Conservation (phyloP, 2,113 vertebrate species). For the Xiphophorus couchianus region DNA sequence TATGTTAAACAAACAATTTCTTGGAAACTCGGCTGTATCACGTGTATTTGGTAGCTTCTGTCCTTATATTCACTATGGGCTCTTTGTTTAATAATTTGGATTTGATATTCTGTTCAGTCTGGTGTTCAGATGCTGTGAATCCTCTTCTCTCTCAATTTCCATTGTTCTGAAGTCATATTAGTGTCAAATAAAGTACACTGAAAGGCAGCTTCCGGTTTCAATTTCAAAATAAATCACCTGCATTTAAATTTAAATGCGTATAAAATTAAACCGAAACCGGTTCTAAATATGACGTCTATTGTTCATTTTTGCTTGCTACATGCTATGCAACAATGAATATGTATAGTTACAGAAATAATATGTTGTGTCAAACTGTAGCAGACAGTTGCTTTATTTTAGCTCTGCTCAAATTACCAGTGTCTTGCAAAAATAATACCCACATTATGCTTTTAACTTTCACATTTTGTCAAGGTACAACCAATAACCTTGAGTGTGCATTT, state of each 20-base stretch:
- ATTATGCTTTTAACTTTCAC: too few relatives aligned
- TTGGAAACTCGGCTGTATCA: background rate
- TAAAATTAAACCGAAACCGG: background rate
- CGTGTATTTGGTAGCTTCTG: too few relatives aligned
- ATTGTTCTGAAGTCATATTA: slow-evolving; percentile 66
- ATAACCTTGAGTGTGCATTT: background rate
- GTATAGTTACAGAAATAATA: too few relatives aligned
- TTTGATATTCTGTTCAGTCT: slow-evolving; percentile 4
- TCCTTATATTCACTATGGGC: background rate
- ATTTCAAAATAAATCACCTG: slow-evolving; percentile 52
- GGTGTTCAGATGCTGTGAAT: slow-evolving; percentile 20
- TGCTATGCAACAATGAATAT: background rate
- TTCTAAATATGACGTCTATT: background rate
- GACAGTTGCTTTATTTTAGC: too few relatives aligned
- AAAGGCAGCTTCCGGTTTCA: slow-evolving; percentile 23
- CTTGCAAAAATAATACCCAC: too few relatives aligned
- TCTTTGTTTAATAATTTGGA: background rate
- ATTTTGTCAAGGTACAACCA: background rate
- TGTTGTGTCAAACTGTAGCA: too few relatives aligned
- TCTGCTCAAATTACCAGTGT: too few relatives aligned
- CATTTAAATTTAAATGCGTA: background rate
- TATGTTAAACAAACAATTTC: too few relatives aligned
- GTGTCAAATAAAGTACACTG: slow-evolving; percentile 15
- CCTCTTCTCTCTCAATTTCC: slow-evolving; percentile 34
- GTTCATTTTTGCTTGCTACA: background rate